Evolutionary conservation across 2,888 invertebrate species (phyloP), one percentile per base, ranked within the genome.

Genomic region (Bugulina stolonifera): DNA sequence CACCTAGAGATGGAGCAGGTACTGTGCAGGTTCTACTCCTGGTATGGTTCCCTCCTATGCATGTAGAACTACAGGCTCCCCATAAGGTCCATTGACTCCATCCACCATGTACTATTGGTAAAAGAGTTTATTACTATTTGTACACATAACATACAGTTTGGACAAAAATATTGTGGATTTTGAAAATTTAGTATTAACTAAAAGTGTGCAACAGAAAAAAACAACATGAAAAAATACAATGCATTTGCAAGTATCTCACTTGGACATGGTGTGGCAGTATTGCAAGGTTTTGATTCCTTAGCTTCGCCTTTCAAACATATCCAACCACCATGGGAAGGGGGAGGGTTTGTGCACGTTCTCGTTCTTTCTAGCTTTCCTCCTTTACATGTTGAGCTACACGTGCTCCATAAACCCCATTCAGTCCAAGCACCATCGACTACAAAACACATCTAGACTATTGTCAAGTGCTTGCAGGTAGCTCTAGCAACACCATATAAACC

Each of bases 341-440:
- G 3, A 29, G 64, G 64, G 27, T 22, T 32, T 1, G 64, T 25
- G 27, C 64, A 64, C 27, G 22, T 27, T 32, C 64, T 27, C 3
- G 3, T 27, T 18, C 64, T 27, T 14, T 14, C 27, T 64, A 32
- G 2, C 32, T 64, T 25, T 3, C 64, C 64, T 29, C 64, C 64
- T 14, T 2, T n/a, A 27, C 64, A 64, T 10, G 64, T 64, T 10
- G 64, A 64, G 27, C 25, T 25, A 32, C 64, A 64, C 18, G 64
- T 27, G 32, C 64, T 64, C 64, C 64, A 64, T 32, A 64, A 14
- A 29, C 64, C 34, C 64, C 64, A 64, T 64, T 25, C 32, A 29
- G 22, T 22, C 64, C 64, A 64, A 14, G 22, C 64, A 29, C 64
- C 64, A 64, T 64, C 32, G 3, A 64, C n/a, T n/a, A n/a, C n/a